Percentiles rank a stretch among this genome's conserved stretches.
Evolutionary conservation across 1,140 invertebrate species (phyloP).

Genomic region (Psilanteris sp.): DNA sequence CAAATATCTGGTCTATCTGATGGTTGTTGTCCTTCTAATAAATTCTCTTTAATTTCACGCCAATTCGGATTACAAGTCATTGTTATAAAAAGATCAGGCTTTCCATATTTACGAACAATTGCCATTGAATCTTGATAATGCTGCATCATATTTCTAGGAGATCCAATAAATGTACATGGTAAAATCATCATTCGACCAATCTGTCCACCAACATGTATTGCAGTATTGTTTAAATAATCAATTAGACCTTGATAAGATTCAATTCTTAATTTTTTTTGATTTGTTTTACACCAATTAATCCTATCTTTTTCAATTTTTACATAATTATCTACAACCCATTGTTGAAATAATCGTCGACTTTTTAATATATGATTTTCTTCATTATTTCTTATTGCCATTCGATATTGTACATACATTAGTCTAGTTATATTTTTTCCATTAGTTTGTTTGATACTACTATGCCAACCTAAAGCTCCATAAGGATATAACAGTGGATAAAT

Average conservation of each 20-base stretch:
- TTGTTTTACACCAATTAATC: no score
- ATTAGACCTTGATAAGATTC: no score
- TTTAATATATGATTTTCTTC: no score
- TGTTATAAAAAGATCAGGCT: background rate
- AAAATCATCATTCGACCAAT: constrained; percentile 64
- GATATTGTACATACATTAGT: background rate
- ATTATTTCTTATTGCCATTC: background rate
- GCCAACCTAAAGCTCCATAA: background rate
- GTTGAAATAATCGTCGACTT: no score
- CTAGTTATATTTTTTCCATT: background rate
- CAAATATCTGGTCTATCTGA: no score
- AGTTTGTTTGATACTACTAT: background rate
- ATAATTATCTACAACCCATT: no score
- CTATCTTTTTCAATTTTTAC: no score
- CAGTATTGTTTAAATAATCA: no score
- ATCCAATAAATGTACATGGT: background rate
- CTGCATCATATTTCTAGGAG: background rate
- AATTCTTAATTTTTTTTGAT: no score
- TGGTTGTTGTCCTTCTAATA: background rate
- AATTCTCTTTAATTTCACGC: no score
- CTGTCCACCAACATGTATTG: constrained; percentile 4
- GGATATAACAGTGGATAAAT: background rate
- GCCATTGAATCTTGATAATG: no score
- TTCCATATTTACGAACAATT: constrained; percentile 2
- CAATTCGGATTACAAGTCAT: no score